These are phyloP conservation scores for Slavum lentiscoides DNA, from an alignment of 2,888 invertebrate genomes.

Conservation along the genomic window DNA sequence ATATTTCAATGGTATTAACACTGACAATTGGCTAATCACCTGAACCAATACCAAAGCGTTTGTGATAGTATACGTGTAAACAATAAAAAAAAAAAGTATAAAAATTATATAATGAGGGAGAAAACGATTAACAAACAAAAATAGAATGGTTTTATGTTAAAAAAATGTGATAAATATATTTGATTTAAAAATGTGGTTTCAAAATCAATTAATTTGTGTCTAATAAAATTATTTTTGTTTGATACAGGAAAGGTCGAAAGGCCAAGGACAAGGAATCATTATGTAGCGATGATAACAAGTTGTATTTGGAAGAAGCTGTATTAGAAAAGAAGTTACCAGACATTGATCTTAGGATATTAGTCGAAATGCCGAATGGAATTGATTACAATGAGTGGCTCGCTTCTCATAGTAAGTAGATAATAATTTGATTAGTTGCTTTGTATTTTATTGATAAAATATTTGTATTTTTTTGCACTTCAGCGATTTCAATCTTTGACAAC, in stretches of 20 bases:
- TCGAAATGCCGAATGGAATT: conserved; percentile 91
- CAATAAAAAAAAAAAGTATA: too few species aligned
- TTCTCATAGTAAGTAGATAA: conserved; percentile 81
- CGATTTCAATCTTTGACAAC: conserved; percentile 97
- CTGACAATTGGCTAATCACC: too few species aligned
- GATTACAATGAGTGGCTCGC: conserved; percentile 99
- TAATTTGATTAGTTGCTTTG: too few species aligned
- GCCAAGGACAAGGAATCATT: conserved; percentile 83
- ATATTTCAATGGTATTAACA: too few species aligned
- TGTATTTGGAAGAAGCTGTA: conserved; percentile 93
- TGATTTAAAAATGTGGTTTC: too few species aligned
- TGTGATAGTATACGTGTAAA: too few species aligned
- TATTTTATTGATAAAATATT: not conserved
- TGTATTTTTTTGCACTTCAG: conserved; percentile 63
- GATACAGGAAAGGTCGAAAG: conserved; percentile 88
- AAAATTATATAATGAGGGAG: too few species aligned
- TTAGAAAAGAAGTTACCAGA: conserved; percentile 92
- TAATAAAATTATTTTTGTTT: conserved; percentile 57
- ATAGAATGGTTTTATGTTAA: too few species aligned
- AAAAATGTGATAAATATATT: too few species aligned
- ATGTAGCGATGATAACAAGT: conserved; percentile 81
- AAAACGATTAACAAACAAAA: too few species aligned
- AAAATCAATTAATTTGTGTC: not conserved
- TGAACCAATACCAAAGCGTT: too few species aligned
- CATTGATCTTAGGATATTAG: conserved; percentile 90